These are phyloP conservation scores for Blastobasis lacticolella DNA, from an alignment of 2,888 invertebrate genomes.

Conservation along the genomic window DNA sequence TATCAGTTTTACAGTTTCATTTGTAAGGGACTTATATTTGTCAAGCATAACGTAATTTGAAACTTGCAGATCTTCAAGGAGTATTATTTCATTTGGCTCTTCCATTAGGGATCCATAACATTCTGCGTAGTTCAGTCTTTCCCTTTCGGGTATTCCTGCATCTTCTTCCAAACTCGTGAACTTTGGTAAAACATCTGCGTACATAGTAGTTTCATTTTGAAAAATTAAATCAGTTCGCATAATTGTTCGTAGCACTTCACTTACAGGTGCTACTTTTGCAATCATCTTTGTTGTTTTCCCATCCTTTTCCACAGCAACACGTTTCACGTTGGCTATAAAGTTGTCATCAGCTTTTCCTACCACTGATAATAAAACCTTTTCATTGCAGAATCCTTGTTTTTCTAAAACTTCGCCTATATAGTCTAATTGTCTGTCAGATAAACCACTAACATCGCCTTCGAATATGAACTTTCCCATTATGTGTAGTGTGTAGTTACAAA, in stretches of 20 bases:
- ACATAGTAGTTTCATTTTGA: constrained; percentile 30
- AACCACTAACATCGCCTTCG: constrained; percentile 23
- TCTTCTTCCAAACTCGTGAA: constrained; percentile 21
- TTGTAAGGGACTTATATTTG: constrained; percentile 12
- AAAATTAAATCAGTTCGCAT: constrained; percentile 17
- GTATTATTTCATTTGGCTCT: constrained; percentile 28
- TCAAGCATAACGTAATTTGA: constrained; percentile 25
- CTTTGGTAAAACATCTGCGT: constrained; percentile 27
- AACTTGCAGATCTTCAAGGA: constrained; percentile 32
- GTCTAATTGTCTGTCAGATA: constrained; percentile 25
- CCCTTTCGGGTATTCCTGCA: constrained; percentile 20
- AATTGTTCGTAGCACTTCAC: constrained; percentile 13
- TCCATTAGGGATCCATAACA: constrained; percentile 28
- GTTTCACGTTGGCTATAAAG: constrained; percentile 25
- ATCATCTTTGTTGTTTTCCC: constrained; percentile 24
- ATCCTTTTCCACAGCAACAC: constrained; percentile 23
- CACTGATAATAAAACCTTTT: constrained; percentile 21
- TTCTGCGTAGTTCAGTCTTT: constrained; percentile 23
- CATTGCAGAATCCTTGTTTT: constrained; percentile 23
- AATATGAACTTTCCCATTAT: constrained; percentile 19
- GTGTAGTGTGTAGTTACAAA: too few species aligned
- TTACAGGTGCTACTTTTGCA: constrained; percentile 27
- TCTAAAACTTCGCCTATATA: constrained; percentile 28
- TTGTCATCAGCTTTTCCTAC: constrained; percentile 35
- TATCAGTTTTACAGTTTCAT: constrained; percentile 17